A percentile compares a stretch with the other conserved stretches of the same genome.
phyloP scores from a whole-genome alignment of 2,113 vertebrate species.

The Caretta caretta region DNA sequence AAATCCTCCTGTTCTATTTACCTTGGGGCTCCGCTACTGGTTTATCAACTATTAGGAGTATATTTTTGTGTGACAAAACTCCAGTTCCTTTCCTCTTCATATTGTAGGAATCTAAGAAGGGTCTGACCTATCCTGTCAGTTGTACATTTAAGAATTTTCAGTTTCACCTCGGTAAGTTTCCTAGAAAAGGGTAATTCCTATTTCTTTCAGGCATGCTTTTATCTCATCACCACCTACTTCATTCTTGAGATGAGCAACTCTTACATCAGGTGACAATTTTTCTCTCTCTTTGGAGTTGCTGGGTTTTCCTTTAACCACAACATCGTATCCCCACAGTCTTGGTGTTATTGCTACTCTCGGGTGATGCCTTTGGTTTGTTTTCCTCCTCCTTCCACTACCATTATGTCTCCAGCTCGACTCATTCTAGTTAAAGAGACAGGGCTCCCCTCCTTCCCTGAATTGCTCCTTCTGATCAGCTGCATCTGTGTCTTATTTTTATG shows the following conservation, averaged over 20 bases:
- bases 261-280: conserved; percentile 16
- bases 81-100: conserved; percentile 72
- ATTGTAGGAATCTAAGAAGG: conserved; percentile 45
- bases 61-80: conserved; percentile 51
- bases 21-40: conserved; percentile 15
- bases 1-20: background rate
- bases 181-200: conserved; percentile 55
- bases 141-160: conserved; percentile 70
- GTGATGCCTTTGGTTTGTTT: background rate
- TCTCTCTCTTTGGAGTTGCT: background rate
- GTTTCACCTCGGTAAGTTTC: conserved; percentile 69
- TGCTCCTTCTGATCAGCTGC: background rate
- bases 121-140: conserved; percentile 61
- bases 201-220: conserved; percentile 14
- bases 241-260: conserved; percentile 59
- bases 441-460: background rate
- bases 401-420: background rate
- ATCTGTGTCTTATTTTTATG: background rate
- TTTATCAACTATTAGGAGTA: conserved; percentile 64
- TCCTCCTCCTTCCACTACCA: background rate
- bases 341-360: background rate
- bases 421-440: background rate
- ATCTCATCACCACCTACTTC: background rate
- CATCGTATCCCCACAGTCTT: background rate
- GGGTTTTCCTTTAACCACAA: background rate